Conservation (phyloP, 2,888 invertebrate species). For the Branchellion lobata region DNA sequence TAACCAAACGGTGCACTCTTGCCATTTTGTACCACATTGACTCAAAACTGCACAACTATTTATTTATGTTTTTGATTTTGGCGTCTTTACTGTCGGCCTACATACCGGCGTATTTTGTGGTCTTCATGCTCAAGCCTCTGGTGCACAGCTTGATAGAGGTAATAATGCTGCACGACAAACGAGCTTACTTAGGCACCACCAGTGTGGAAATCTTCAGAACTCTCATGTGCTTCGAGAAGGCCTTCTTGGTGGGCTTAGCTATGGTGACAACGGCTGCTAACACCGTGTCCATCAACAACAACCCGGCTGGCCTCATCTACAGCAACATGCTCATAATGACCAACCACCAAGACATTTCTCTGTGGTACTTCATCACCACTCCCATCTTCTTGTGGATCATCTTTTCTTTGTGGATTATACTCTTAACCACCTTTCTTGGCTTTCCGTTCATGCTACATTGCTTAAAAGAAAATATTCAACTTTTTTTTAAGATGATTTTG, state of each 20-base stretch:
- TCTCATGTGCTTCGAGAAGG: neutral
- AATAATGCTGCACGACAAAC: neutral
- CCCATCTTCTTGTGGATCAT: neutral
- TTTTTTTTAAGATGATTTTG: neutral
- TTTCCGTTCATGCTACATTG: neutral
- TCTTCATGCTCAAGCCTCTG: conserved; percentile 1
- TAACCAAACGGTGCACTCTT: neutral
- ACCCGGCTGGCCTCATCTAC: neutral
- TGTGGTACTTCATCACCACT: neutral
- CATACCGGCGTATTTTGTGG: neutral
- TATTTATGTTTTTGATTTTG: neutral
- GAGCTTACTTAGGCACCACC: neutral
- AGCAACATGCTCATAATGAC: neutral
- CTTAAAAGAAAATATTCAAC: neutral
- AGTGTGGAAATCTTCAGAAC: neutral
- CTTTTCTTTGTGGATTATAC: neutral
- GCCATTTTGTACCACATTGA: neutral
- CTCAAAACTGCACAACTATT: neutral
- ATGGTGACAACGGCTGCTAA: neutral
- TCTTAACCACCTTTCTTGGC: neutral
- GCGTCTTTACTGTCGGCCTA: neutral
- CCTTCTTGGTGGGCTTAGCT: neutral
- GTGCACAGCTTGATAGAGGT: neutral
- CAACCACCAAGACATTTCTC: neutral
- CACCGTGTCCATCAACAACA: neutral